Conservation (phyloP, 2,797 vertebrate species). For the Bovichtus diacanthus region DNA sequence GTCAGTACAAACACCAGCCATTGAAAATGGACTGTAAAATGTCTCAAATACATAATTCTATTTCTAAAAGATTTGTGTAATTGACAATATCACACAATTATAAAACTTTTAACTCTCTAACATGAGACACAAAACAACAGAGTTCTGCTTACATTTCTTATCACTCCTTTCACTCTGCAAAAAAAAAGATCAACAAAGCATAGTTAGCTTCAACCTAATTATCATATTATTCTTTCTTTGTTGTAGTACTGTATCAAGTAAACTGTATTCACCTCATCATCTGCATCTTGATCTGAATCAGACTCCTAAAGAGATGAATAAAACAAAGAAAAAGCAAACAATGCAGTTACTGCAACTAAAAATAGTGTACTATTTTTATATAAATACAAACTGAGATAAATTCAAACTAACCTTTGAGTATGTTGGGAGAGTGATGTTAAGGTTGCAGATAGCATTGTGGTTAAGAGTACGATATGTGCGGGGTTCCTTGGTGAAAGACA, state of each 20-base stretch:
- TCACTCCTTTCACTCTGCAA: conserved; percentile 94
- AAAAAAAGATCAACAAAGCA: conserved; percentile 55
- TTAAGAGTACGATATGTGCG: conserved; percentile 94
- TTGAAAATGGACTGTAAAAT: conserved; percentile 14
- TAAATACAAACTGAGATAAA: background rate
- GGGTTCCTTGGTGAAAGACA: conserved; percentile 98
- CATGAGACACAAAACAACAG: conserved; percentile 20
- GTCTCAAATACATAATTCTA: conserved; percentile 12
- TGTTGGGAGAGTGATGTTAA: conserved; percentile 96
- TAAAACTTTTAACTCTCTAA: background rate
- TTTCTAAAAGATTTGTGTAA: background rate
- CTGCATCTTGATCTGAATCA: conserved; percentile 97
- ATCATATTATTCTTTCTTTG: background rate
- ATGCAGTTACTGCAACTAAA: background rate
- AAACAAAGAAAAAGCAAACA: conserved; percentile 16
- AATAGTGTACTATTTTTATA: background rate
- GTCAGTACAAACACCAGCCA: background rate
- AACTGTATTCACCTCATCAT: conserved; percentile 92
- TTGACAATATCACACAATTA: background rate
- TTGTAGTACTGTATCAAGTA: background rate
- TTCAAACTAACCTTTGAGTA: conserved; percentile 91
- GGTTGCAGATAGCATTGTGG: conserved; percentile 97
- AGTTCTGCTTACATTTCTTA: conserved; percentile 95
- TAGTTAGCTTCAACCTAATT: conserved; percentile 23
- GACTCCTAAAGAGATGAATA: conserved; percentile 89